Base-by-base conservation (phyloP, 2,797 vertebrate species). In the Urophycis tenuis region DNA sequence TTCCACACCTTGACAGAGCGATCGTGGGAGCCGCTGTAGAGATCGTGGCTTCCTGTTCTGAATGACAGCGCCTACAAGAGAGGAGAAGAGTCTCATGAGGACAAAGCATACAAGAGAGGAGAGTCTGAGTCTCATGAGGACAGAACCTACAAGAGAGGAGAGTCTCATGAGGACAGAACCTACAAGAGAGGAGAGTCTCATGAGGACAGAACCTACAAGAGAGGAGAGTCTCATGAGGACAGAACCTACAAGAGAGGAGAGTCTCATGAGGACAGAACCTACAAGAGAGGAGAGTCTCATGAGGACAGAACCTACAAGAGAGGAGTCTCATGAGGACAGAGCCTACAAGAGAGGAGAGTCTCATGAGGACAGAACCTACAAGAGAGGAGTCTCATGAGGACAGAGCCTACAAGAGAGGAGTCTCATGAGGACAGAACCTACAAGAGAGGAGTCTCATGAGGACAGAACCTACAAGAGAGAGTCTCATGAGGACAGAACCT, bases 1-100 rank as follows among this genome's bases (percentile, higher is more conserved):
- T 98, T 96, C 98, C 98, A 99, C 83, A 99, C 97, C 87, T 98
- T 99, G 77, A 99, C 81, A 0, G 96, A 96, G 74, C 97, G 96
- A 84, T 99, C 97, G 0, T 98, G 95, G 60, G 97, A 98, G 0
- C 95, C 93, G 0, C 98, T 99, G 87, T 98, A 99, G 34, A 99
- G 90, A 86, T 98, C 94, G 79, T 99, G 94, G 0, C 94, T 95
- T 75, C 96, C 96, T 82, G 91, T 96, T 81, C 93, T 94, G 90
- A 99, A 99, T 0, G 97, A 96, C 81, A 99, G 90, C 25, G 95
- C 98, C 98, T 99, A 73, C 76, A 67, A 75, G 0, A 67, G 34
- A 64, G 45, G 10, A 39, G 32, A 2, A 10, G 0, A 34, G 2
- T 81, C 11, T 75, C 6, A 39, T 3, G 25, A 75, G 1, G n/a